Base-by-base conservation (phyloP, 2,888 invertebrate genomes). In the Orthonychiurus folsomi region DNA sequence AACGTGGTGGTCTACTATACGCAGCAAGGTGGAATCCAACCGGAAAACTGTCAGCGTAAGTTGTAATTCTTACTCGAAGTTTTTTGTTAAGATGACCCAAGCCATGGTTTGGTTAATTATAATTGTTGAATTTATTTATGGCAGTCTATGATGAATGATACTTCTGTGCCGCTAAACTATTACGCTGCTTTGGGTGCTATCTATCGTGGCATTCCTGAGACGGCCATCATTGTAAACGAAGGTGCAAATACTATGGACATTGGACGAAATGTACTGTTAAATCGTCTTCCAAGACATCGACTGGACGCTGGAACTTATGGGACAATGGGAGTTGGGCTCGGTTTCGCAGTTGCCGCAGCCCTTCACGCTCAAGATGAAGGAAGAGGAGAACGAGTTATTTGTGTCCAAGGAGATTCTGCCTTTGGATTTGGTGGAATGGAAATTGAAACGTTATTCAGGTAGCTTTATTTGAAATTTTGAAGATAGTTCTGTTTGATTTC, bases 181-280 rank as follows among this genome's bases (percentile, higher is more conserved):
- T 96, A 93, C 76, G 85, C 93, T 0, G 93, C 92, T 2, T 92
- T 94, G 77, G 86, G 88, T 76, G 84, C 88, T 68, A 83, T 96
- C 56, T 87, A 88, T 74, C 82, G 85, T 55, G 77, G 81, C 61
- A 82, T 92, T 63, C 91, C 92, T 0, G 81, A 83, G 70, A 88
- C 96, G 78, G 85, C 87, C 3, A 84, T 96, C 20, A 91, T 97
- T 65, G 89, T 95, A 27, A 95, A 93, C 75, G 96, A 97, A 79
- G 97, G 96, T 24, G 95, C 96, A 47, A 96, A 96, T 78, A 97
- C 96, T 0, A 97, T 97, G 97, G 96, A 97, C 76, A 96, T 96
- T 75, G 95, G 96, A 0, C 82, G 96, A 55, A 86, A 92, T 0
- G 84, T 95, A 79, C 79, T 96, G 48, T 80, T 86, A n/a, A 93